Percentiles rank a stretch among this genome's conserved stretches.
These are phyloP conservation scores for Grantiella picta DNA, from an alignment of 2,113 vertebrate genomes.

Conservation along the genomic window DNA sequence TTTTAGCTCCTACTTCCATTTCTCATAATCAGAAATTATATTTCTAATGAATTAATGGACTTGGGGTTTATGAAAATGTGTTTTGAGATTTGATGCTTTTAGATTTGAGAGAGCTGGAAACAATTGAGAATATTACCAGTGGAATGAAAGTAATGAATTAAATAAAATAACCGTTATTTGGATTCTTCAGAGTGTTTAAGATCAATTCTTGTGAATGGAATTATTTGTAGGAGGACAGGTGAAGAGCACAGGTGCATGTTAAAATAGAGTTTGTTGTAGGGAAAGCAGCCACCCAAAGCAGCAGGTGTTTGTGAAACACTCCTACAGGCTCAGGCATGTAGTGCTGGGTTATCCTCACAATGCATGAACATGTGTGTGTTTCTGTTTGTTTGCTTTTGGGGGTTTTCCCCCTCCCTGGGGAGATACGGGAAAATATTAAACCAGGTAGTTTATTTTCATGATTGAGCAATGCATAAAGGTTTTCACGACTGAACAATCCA, in stretches of 20 bases:
- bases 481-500: not conserved
- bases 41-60: not conserved
- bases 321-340: not conserved
- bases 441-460: not conserved
- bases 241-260: conserved; percentile 1
- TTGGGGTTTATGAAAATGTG: not conserved
- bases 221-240: not conserved
- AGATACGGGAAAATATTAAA: not conserved
- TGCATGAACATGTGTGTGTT: not conserved
- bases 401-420: not conserved
- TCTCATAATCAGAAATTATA: not conserved
- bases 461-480: not conserved
- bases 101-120: not conserved
- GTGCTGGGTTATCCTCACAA: not conserved
- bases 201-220: not conserved
- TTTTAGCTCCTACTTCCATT: not conserved
- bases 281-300: not conserved
- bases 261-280: not conserved
- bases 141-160: not conserved
- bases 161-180: not conserved
- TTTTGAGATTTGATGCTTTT: not conserved
- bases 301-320: not conserved
- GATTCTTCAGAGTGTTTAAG: not conserved
- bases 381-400: not conserved
- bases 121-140: not conserved